Evolutionary conservation across 2,888 invertebrate genomes (phyloP).

Genomic region (Cosmia trapezina): DNA sequence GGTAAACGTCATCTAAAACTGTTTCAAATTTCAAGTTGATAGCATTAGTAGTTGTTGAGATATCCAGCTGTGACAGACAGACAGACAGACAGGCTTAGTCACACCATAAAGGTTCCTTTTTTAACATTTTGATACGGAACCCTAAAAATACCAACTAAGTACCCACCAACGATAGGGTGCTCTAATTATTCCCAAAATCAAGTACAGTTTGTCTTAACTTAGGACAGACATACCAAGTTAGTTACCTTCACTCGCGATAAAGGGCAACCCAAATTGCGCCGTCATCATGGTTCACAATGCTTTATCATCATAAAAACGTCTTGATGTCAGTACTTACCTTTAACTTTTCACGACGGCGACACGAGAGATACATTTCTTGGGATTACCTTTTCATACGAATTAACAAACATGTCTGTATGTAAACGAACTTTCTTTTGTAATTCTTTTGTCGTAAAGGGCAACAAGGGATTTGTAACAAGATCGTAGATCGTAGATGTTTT

Average conservation of each 20-base stretch:
- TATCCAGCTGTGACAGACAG: too few species aligned
- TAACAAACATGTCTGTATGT: constrained; percentile 5
- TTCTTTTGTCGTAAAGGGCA: neutral
- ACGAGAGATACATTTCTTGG: neutral
- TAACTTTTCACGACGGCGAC: constrained; percentile 26
- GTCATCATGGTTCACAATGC: constrained; percentile 30
- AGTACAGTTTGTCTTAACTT: neutral
- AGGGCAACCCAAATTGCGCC: constrained; percentile 12
- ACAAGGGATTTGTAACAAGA: neutral
- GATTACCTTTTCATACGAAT: constrained; percentile 22
- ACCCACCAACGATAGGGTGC: too few species aligned
- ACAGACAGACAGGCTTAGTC: too few species aligned
- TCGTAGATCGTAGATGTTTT: too few species aligned
- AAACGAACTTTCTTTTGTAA: constrained; percentile 15
- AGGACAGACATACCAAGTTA: constrained; percentile 1
- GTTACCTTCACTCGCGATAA: constrained; percentile 13
- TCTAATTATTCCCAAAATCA: neutral
- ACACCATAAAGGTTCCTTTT: too few species aligned
- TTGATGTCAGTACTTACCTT: constrained; percentile 14
- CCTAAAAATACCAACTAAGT: too few species aligned
- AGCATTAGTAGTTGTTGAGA: too few species aligned
- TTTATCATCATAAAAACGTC: constrained; percentile 42
- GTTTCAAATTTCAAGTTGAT: too few species aligned
- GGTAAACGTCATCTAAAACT: too few species aligned
- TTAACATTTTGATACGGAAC: too few species aligned